Evolutionary conservation across 2,797 vertebrate genomes (phyloP).

Genomic region (Notolepis coatsorum): DNA sequence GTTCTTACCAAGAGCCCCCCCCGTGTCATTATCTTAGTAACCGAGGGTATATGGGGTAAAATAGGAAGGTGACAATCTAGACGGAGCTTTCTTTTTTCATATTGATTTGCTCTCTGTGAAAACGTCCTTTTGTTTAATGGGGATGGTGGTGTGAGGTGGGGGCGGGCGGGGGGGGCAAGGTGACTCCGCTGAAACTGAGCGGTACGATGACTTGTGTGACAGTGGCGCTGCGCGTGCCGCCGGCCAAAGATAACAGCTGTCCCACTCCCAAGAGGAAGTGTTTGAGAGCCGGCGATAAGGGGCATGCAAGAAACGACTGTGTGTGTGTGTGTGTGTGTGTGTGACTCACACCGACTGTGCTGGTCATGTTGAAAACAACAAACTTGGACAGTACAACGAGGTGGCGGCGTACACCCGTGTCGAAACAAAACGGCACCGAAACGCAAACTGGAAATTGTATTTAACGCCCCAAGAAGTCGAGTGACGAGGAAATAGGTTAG

Average conservation of each 20-base stretch:
- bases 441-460: too few species aligned
- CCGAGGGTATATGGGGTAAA: constrained; percentile 7
- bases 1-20: constrained; percentile 29
- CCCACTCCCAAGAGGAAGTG: constrained; percentile 67
- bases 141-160: not conserved
- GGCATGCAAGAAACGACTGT: constrained; percentile 48
- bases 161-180: not conserved
- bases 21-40: constrained; percentile 32
- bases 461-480: too few species aligned
- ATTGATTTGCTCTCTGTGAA: constrained; percentile 68
- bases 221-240: constrained; percentile 50
- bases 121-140: constrained; percentile 71
- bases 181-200: constrained; percentile 29
- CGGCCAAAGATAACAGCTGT: constrained; percentile 74
- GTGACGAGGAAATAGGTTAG: too few species aligned
- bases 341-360: too few species aligned
- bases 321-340: too few species aligned
- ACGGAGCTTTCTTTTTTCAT: constrained; percentile 65
- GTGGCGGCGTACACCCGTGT: too few species aligned
- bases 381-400: constrained; percentile 14
- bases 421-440: too few species aligned
- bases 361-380: not conserved
- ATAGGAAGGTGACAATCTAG: constrained; percentile 59
- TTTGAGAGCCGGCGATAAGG: constrained; percentile 71
- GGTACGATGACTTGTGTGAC: constrained; percentile 72